phyloP scores from a whole-genome alignment of 1,140 invertebrate species.

The Sycophila sp. region DNA sequence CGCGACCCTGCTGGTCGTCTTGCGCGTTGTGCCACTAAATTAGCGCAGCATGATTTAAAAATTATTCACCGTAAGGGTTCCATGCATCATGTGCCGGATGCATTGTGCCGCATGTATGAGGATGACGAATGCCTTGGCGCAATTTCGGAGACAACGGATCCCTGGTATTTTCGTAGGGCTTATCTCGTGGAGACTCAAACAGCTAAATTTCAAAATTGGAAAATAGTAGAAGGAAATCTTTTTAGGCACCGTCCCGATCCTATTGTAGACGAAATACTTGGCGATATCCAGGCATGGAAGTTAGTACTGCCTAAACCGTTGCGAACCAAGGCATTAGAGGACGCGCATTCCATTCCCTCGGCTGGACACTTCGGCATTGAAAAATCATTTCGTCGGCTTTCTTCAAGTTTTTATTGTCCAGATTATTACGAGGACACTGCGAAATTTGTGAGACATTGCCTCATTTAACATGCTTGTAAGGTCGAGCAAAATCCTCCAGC shows the following conservation, averaged over 20 bases:
- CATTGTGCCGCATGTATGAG: slow-evolving; percentile 14
- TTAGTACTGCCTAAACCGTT: neutral
- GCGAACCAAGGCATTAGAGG: neutral
- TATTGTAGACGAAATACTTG: neutral
- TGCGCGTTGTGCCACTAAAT: slow-evolving; percentile 41
- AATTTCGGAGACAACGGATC: neutral
- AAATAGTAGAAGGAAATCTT: neutral
- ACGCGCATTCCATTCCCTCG: neutral
- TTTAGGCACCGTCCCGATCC: neutral
- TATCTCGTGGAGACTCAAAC: neutral
- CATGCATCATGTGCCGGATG: neutral
- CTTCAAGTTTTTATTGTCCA: neutral
- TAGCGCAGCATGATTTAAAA: neutral
- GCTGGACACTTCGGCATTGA: neutral
- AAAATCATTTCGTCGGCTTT: neutral
- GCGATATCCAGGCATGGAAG: neutral
- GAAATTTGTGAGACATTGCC: neutral
- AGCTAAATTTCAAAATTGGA: neutral
- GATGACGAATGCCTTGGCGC: neutral
- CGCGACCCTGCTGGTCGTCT: slow-evolving; percentile 29
- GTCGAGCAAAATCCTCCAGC: neutral
- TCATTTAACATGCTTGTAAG: neutral
- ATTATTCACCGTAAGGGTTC: slow-evolving; percentile 20
- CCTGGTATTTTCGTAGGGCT: neutral
- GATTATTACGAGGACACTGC: neutral